These are phyloP conservation scores for Tupiocoris notatus DNA, from an alignment of 2,888 invertebrate genomes.

Conservation along the genomic window DNA sequence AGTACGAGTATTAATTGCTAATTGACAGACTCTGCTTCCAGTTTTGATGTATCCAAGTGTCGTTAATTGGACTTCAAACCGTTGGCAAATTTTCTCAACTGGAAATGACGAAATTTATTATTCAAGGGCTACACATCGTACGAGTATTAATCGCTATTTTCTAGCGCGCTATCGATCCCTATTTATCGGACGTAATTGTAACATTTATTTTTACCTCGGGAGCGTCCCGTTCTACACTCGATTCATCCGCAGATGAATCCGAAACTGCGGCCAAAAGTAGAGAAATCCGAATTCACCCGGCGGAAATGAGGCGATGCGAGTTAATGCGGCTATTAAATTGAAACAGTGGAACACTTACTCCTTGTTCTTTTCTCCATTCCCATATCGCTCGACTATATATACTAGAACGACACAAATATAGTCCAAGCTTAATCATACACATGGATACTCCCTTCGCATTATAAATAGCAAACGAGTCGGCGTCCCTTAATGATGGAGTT, in stretches of 20 bases:
- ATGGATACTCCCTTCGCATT: background rate
- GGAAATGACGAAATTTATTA: no score
- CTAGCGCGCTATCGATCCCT: no score
- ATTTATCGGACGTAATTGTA: no score
- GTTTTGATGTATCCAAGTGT: background rate
- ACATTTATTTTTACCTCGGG: no score
- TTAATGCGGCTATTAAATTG: conserved; percentile 19
- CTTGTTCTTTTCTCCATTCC: conserved; percentile 1
- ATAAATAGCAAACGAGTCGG: conserved; percentile 2
- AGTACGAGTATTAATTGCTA: no score
- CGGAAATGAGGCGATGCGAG: conserved; percentile 10
- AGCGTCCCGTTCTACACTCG: no score
- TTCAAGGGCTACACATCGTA: no score
- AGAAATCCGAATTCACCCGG: conserved; percentile 1
- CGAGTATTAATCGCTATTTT: no score
- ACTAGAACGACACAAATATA: background rate
- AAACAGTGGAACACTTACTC: conserved; percentile 20
- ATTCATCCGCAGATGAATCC: background rate
- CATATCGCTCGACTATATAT: conserved; percentile 12
- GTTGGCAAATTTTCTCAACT: conserved; percentile 16
- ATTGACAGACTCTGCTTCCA: background rate
- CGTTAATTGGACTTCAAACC: conserved; percentile 23
- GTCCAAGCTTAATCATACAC: background rate
- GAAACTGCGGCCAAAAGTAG: background rate
- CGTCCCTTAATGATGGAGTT: conserved; percentile 16